Evolutionary conservation across 1,140 invertebrate genomes (phyloP), one percentile per base, ranked within the genome.

Genomic region (Drosophila sp.): DNA sequence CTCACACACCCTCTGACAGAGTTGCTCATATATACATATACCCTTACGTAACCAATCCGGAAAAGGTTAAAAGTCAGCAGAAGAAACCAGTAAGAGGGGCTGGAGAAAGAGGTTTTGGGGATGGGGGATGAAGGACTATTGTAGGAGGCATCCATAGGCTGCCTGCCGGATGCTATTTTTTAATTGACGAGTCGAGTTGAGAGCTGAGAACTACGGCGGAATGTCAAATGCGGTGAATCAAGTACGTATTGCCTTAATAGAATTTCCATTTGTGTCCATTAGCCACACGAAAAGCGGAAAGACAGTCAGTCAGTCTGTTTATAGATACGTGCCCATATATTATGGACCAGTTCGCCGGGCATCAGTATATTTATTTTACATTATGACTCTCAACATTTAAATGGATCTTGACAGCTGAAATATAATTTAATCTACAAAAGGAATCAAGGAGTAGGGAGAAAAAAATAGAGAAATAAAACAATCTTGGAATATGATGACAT

Each of bases 261-360:
- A 82, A 70, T 89, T 89, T 89, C 82, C 83, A 87, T 87, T 87
- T 87, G 53, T 63, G 79, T 73, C 83, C 79, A 87, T 87, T 89
- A 87, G 83, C 34, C 66, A 9, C 34, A n/a, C n/a, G 32, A 38
- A 21, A 50, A 7, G 11, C 43, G 43, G 14, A 34, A 46, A 25
- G 57, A 32, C 45, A 61, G 7, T 34, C 48, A n/a, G 8, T 45
- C 8, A 21, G 16, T 6, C 21, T n/a, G 9, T 18, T 4, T 38
- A 14, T 14, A 54, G 0, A 6, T 32, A 36, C 6, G 16, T 34
- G 29, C 16, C 2, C 8, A 54, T 32, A 46, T 43, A 65, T 54
- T n/a, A 48, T 48, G 18, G 25, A 11, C 0, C 43, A 21, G n/a
- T 18, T 21, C 16, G 43, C 18, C 8, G 25, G 46, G 13, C 25